Evolutionary conservation across 2,113 vertebrate genomes (phyloP).

Genomic region (Cyanoderma ruficeps): DNA sequence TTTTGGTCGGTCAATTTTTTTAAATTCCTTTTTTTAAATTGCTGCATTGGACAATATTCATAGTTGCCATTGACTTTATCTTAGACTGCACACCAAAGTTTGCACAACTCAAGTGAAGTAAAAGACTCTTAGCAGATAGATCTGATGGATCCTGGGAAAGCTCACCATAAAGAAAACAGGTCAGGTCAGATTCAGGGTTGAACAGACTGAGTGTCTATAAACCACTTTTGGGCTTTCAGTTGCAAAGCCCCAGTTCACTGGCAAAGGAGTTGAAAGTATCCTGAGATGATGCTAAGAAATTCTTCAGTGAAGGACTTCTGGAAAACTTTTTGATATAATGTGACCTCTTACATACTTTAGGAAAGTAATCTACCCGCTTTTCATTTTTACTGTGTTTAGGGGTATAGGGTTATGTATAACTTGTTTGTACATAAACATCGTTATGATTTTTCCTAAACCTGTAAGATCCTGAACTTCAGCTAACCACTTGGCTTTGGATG

Average conservation of each 20-base stretch:
- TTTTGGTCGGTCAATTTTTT: background rate
- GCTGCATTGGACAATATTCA: background rate
- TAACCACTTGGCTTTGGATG: conserved; percentile 8
- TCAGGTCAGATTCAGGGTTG: background rate
- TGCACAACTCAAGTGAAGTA: background rate
- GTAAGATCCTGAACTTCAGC: conserved; percentile 2
- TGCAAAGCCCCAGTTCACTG: background rate
- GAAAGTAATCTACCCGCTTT: background rate
- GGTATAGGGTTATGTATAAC: background rate
- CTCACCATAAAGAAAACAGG: background rate
- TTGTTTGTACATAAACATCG: background rate
- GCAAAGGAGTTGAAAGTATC: background rate
- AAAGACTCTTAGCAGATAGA: background rate
- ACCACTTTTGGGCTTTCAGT: background rate
- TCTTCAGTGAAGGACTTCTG: background rate
- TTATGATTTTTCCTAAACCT: conserved; percentile 20
- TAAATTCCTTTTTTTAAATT: background rate
- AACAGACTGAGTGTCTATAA: background rate
- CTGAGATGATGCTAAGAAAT: background rate
- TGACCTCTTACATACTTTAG: background rate
- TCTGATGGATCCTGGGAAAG: background rate
- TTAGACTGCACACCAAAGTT: background rate
- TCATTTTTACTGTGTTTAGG: background rate
- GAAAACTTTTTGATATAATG: background rate
- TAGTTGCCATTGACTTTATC: background rate